A percentile compares a stretch with the other conserved stretches of the same genome.
Conservation (phyloP, 2,797 vertebrate genomes). For the Salarias fasciatus region DNA sequence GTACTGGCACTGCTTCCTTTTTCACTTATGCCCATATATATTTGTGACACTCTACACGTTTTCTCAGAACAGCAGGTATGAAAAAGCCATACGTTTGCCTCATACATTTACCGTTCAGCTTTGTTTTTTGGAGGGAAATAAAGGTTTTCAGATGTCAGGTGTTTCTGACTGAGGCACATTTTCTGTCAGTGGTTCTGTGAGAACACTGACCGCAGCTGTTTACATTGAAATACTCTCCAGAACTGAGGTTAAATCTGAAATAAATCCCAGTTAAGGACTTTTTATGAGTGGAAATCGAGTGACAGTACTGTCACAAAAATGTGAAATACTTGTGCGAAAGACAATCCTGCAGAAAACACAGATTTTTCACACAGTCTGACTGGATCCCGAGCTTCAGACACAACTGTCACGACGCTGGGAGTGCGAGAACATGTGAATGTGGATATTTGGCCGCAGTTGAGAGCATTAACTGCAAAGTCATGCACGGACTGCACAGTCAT, state of each 20-base stretch:
- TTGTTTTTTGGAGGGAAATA: too few relatives aligned
- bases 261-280: background rate
- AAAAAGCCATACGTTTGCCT: constrained; percentile 26
- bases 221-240: constrained; percentile 21
- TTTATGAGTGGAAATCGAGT: background rate
- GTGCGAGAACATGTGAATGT: constrained; percentile 13
- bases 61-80: background rate
- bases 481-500: constrained; percentile 7
- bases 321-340: constrained; percentile 19
- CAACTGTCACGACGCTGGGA: constrained; percentile 12
- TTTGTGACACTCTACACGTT: constrained; percentile 7
- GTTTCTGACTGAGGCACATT: background rate
- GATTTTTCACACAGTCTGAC: constrained; percentile 2
- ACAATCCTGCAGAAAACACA: background rate
- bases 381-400: background rate
- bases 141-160: constrained; percentile 9
- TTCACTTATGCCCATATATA: constrained; percentile 15
- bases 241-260: background rate
- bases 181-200: constrained; percentile 8
- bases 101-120: too few relatives aligned
- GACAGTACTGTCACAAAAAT: background rate
- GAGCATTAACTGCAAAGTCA: constrained; percentile 20
- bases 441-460: constrained; percentile 1
- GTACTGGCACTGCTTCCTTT: constrained; percentile 19
- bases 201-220: constrained; percentile 39